Conservation (phyloP, 2,113 vertebrate species). For the Penelope pileata region DNA sequence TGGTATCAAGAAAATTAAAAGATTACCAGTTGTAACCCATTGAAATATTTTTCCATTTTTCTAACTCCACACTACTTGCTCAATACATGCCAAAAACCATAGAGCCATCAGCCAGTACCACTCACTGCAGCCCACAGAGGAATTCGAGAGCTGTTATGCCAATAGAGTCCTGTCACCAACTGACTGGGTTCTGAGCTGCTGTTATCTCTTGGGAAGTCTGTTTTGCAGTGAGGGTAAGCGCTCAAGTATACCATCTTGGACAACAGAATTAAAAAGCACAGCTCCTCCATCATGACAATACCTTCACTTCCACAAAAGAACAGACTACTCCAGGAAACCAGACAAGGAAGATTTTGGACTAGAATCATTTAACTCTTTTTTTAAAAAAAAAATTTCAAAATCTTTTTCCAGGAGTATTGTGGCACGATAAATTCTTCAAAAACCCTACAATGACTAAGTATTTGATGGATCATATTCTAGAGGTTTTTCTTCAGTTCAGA, state of each 20-base stretch:
- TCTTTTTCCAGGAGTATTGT: neutral
- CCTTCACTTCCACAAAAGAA: neutral
- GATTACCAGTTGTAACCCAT: neutral
- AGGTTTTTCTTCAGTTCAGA: neutral
- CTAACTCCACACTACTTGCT: neutral
- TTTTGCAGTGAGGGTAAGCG: neutral
- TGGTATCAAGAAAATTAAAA: neutral
- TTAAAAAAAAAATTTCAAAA: too few species aligned
- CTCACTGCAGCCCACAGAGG: neutral
- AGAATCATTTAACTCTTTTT: neutral
- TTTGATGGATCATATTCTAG: neutral
- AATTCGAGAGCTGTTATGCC: neutral
- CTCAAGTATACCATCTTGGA: neutral
- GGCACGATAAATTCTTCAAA: neutral
- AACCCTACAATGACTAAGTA: neutral
- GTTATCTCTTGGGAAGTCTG: neutral
- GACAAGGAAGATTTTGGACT: neutral
- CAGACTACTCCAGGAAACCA: neutral
- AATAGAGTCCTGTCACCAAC: neutral
- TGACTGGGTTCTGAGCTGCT: neutral
- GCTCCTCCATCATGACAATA: neutral
- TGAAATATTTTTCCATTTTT: neutral
- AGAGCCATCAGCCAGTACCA: neutral
- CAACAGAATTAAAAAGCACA: neutral
- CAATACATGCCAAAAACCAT: neutral